Percentiles rank a stretch among this genome's conserved stretches.
These are phyloP conservation scores for Gallinago jamesoni DNA, from an alignment of 2,113 vertebrate species.

Conservation along the genomic window DNA sequence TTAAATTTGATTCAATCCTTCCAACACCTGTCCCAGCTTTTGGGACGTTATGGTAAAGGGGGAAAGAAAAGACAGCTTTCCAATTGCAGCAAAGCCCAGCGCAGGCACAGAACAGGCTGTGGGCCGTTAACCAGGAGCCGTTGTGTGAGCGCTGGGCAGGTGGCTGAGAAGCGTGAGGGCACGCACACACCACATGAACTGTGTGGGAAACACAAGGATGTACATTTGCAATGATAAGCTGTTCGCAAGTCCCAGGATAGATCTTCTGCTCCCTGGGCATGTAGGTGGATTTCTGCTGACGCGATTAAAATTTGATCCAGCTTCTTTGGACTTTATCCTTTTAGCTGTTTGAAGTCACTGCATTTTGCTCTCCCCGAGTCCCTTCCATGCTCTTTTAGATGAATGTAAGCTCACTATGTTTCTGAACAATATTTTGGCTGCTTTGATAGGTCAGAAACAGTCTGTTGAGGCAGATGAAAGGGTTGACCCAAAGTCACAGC, in stretches of 20 bases:
- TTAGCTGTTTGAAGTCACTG: background rate
- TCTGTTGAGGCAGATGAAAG: background rate
- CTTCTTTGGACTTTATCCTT: background rate
- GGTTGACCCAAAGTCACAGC: background rate
- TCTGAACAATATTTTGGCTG: background rate
- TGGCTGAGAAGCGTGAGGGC: background rate
- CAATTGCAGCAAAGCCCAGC: slow-evolving; percentile 3
- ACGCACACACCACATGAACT: background rate
- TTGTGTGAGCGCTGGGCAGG: background rate
- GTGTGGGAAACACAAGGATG: background rate
- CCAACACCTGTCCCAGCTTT: slow-evolving; percentile 58
- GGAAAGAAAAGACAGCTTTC: slow-evolving; percentile 33
- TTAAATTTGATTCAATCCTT: slow-evolving; percentile 51
- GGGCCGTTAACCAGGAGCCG: slow-evolving; percentile 7
- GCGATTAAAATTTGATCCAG: background rate
- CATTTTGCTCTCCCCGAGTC: background rate
- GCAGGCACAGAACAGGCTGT: background rate
- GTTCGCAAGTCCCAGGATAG: background rate
- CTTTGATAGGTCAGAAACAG: background rate
- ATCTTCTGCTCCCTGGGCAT: background rate
- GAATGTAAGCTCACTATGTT: background rate
- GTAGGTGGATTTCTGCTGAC: background rate
- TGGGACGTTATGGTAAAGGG: slow-evolving; percentile 24
- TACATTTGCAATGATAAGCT: background rate
- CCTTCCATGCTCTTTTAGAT: background rate